Evolutionary conservation across 2,113 vertebrate species (phyloP).

Genomic region (Salvelinus alpinus): DNA sequence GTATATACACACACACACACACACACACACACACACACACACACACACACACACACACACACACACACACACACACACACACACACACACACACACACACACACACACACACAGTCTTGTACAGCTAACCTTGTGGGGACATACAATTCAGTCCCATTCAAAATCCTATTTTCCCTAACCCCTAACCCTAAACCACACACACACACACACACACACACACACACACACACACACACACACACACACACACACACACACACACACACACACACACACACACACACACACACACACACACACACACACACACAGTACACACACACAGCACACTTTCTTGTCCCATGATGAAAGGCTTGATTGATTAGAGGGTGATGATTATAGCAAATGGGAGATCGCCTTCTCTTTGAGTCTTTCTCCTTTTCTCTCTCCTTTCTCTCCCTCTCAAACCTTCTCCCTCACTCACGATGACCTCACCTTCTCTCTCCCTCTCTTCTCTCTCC

Average conservation of each 20-base stretch:
- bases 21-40: neutral
- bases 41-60: slow-evolving; percentile 10
- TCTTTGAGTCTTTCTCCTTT: slow-evolving; percentile 36
- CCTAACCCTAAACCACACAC: no score
- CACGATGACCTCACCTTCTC: neutral
- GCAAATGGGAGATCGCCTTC: slow-evolving; percentile 78
- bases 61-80: neutral
- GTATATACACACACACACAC: neutral
- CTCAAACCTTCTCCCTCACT: slow-evolving; percentile 50
- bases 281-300: slow-evolving; percentile 2
- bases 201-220: no score
- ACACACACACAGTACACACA: slow-evolving; percentile 2
- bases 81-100: no score
- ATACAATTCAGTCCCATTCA: no score
- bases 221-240: no score
- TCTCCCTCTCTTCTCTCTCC: slow-evolving; percentile 57
- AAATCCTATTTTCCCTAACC: no score
- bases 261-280: neutral
- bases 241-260: neutral
- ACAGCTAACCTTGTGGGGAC: no score
- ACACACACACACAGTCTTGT: no score
- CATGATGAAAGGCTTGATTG: slow-evolving; percentile 81
- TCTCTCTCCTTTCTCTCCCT: slow-evolving; percentile 44
- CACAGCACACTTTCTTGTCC: slow-evolving; percentile 59
- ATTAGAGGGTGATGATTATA: slow-evolving; percentile 81